Evolutionary conservation across 2,888 invertebrate species (phyloP).

Genomic region (Metallyticus violacea): DNA sequence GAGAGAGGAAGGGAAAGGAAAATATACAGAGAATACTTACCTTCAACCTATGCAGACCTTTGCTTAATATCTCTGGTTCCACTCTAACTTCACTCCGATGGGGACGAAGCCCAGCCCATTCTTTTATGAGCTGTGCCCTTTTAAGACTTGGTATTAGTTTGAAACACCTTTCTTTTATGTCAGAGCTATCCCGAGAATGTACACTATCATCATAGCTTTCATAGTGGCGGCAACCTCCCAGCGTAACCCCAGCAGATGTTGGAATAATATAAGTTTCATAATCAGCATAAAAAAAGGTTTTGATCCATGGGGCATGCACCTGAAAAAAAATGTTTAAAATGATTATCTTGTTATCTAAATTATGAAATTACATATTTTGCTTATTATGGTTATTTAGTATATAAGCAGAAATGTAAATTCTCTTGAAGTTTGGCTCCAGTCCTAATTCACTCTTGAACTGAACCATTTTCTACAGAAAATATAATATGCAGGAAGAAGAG

Average conservation of each 20-base stretch:
- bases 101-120: constrained; percentile 80
- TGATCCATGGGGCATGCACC: constrained; percentile 85
- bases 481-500: no score
- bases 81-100: constrained; percentile 70
- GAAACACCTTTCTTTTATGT: constrained; percentile 76
- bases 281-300: constrained; percentile 83
- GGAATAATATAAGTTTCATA: constrained; percentile 85
- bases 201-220: constrained; percentile 68
- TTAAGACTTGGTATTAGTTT: constrained; percentile 67
- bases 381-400: no score
- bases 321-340: constrained; percentile 38
- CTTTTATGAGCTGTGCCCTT: constrained; percentile 55
- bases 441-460: no score
- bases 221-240: constrained; percentile 84
- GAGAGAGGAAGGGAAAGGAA: no score
- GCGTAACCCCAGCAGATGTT: constrained; percentile 68
- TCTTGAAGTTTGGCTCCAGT: no score
- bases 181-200: constrained; percentile 68
- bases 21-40: no score
- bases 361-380: neutral
- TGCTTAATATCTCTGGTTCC: constrained; percentile 57
- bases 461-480: no score
- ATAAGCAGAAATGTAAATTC: no score
- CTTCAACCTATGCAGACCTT: constrained; percentile 25
- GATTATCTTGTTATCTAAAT: neutral